These are phyloP conservation scores for Danaus chrysippus DNA, from an alignment of 2,888 invertebrate species.

Conservation along the genomic window DNA sequence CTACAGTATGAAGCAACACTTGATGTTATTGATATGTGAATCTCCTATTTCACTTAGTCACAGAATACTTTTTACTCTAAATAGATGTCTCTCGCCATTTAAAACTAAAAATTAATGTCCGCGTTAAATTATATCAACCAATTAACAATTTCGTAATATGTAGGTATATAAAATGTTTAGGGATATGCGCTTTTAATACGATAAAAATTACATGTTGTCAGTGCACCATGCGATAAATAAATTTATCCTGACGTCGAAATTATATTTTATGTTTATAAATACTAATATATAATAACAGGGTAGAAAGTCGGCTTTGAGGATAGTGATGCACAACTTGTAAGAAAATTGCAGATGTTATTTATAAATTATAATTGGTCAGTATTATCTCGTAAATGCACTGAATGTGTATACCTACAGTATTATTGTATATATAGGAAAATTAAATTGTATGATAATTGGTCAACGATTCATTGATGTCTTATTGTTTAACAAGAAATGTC, in stretches of 20 bases:
- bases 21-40: too few species aligned
- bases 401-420: slow-evolving; percentile 1
- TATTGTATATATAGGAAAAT: background rate
- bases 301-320: slow-evolving; percentile 29
- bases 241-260: slow-evolving; percentile 53
- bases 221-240: slow-evolving; percentile 50
- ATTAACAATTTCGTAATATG: slow-evolving; percentile 9
- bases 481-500: too few species aligned
- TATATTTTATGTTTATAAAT: slow-evolving; percentile 64
- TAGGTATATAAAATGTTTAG: slow-evolving; percentile 45
- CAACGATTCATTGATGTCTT: too few species aligned
- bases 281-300: slow-evolving; percentile 57
- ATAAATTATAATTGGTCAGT: slow-evolving; percentile 25
- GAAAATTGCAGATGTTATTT: slow-evolving; percentile 28
- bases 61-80: too few species aligned
- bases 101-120: background rate
- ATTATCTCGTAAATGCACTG: slow-evolving; percentile 5
- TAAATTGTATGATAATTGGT: too few species aligned
- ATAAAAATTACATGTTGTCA: slow-evolving; percentile 53
- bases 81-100: background rate
- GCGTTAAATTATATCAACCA: background rate
- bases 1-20: too few species aligned
- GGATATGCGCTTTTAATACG: slow-evolving; percentile 46
- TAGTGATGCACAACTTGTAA: slow-evolving; percentile 31
- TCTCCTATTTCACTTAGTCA: too few species aligned